Evolutionary conservation across 2,888 invertebrate genomes (phyloP), one percentile per base, ranked within the genome.

Genomic region (Dyspetes luteomarginatus): DNA sequence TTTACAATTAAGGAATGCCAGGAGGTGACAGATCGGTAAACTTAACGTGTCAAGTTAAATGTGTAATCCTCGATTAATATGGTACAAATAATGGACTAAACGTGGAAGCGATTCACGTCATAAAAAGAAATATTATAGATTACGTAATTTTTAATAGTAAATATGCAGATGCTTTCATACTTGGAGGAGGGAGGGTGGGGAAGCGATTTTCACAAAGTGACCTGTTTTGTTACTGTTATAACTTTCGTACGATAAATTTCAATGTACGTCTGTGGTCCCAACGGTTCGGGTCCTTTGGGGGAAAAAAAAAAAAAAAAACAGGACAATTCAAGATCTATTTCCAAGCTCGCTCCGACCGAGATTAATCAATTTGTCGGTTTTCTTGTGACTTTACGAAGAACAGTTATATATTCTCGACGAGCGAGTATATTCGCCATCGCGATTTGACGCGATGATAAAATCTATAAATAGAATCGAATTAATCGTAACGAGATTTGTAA

Each of bases 61-160:
- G n/a, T n/a, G 36, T 43, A 75, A 67, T 68, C 76, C 65, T 82
- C 72, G 64, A 81, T 55, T 65, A 78, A 82, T 84, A 84, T 83
- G 69, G 77, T 84, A 84, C 84, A 84, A 83, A 83, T 82, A 82
- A 75, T 75, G 65, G 28, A 52, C 48, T 67, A 24, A 68, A 72
- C 43, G 73, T 52, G 52, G 62, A 77, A 74, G 71, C 69, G 45
- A 68, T 67, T 17, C 45, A 43, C 68, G 28, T 79, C 17, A 36
- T 60, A 43, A 67, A 55, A 48, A 26, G 19, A 67, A 48, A 68
- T 68, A 71, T 72, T 45, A 48, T 24, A 58, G 36, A 45, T 43
- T 60, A 22, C 28, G 9, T 67, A 52, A 22, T 50, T 28, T 48
- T 65, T 17, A 52, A 67, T 67, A 48, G 64, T 64, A 67, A 48